Evolutionary conservation across 2,888 invertebrate genomes (phyloP).

Genomic region (Xanthostigma xanthostigma): DNA sequence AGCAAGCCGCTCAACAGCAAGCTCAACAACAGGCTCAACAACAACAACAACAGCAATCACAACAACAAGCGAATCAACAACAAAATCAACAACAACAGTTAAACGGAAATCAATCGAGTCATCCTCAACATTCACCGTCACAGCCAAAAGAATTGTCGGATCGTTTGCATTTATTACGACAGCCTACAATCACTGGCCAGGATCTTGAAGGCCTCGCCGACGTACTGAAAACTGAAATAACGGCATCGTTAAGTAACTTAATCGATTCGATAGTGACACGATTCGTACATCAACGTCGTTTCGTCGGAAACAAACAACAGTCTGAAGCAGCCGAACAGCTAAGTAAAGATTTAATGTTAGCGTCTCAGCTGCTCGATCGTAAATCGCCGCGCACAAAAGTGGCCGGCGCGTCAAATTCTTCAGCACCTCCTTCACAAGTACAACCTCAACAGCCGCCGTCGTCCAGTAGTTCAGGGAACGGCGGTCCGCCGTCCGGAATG

Average conservation of each 20-base stretch:
- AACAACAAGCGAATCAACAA: conserved; percentile 18
- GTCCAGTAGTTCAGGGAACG: conserved; percentile 41
- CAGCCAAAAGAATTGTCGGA: conserved; percentile 59
- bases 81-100: conserved; percentile 22
- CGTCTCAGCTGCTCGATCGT: conserved; percentile 65
- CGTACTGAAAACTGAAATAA: conserved; percentile 79
- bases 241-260: conserved; percentile 64
- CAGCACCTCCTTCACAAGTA: conserved; percentile 28
- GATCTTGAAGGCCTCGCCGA: conserved; percentile 85
- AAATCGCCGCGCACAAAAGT: conserved; percentile 71
- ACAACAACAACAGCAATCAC: conserved; percentile 26
- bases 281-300: conserved; percentile 67
- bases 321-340: conserved; percentile 71
- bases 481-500: conserved; percentile 33
- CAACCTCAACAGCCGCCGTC: conserved; percentile 29
- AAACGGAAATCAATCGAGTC: conserved; percentile 6
- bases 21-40: conserved; percentile 28
- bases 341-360: conserved; percentile 70
- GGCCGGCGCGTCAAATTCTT: conserved; percentile 38
- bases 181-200: conserved; percentile 52
- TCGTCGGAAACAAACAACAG: conserved; percentile 59
- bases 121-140: conserved; percentile 24
- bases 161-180: conserved; percentile 60
- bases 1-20: conserved; percentile 17
- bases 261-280: conserved; percentile 80